Base-by-base conservation (phyloP, 2,797 vertebrate genomes). In the Discoglossus pictus region DNA sequence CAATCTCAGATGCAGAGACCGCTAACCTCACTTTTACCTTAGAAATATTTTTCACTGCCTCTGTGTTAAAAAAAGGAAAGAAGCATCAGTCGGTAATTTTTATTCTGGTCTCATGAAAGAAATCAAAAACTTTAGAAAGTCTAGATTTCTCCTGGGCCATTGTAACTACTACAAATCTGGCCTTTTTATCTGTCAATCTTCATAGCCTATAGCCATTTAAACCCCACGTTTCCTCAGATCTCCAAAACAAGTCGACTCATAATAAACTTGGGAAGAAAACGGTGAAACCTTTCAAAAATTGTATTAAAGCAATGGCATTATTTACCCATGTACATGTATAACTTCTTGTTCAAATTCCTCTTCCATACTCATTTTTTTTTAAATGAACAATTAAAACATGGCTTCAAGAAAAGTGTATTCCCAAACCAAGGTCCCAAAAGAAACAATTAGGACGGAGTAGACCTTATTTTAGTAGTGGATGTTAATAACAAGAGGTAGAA, bases 171-270 rank as follows among this genome's bases (percentile, higher is more conserved):
- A 39, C 21, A 62, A 69, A 47, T 48, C 20, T 47, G 20, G 58
- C 50, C 40, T 62, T 47, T 69, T 47, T 46, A 61, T 68, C 56
- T 69, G 59, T 54, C 66, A 47, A 55, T 69, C 58, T 54, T 38
- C 50, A 38, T n/a, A 47, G 40, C 42, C 31, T 38, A 12, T 40
- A 54, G 39, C 40, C 40, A 44, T 36, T 51, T 46, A 53, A 68
- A 36, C 16, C 24, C 34, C 47, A 40, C 35, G 42, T 10, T 50
- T 62, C 50, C 18, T 62, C 16, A 2, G 12, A 61, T 36, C 39
- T 61, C 54, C 27, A 68, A 61, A 59, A 61, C 27, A 68, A 53
- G 48, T 31, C 48, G 54, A 21, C 7, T 24, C 48, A 60, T 53
- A 53, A 58, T 42, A 60, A 53, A 53, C 25, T 38, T 60, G 31